Base-by-base conservation (phyloP, 2,888 invertebrate genomes). In the Ectemnius continuus region DNA sequence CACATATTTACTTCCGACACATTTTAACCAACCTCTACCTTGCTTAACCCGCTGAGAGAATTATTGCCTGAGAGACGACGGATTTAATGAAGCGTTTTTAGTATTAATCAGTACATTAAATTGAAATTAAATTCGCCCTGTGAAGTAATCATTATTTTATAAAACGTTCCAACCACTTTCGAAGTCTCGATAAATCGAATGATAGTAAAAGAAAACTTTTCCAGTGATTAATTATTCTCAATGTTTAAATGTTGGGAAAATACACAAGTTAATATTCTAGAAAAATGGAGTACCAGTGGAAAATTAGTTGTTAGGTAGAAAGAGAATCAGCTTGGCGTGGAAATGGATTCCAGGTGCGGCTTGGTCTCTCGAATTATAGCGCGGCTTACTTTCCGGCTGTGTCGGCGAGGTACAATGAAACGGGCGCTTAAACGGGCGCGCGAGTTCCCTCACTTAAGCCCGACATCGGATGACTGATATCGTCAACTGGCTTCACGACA, bases 371-470 rank as follows among this genome's bases (percentile, higher is more conserved):
- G 52, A 60, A 26, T 11, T 63, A 63, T 64, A 48, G 56, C 56
- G 56, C 73, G 62, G 65, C 69, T 56, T 62, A 64, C 46, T 47
- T 46, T n/a, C 48, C 56, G 18, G 58, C 26, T 52, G n/a, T 6
- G 6, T 13, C 16, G 52, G 8, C n/a, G 16, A 14, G 3, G 26
- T 13, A 16, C 14, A 16, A 23, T 36, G n/a, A 58, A 58, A 60
- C 16, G n/a, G 36, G 8, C 46, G 20, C 23, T 28, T 36, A 60
- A 60, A 60, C 60, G n/a, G 28, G 4, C 64, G 8, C 61, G 62
- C 74, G 66, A 66, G 68, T 78, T 67, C 69, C 59, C 18, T 66
- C 62, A 76, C 63, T 80, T 76, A 79, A 81, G 73, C 72, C 67
- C 59, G 57, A 59, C 71, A 76, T 72, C 73, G 45, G 59, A 60